Conservation (phyloP, 2,113 vertebrate species). For the Smithornis capensis region DNA sequence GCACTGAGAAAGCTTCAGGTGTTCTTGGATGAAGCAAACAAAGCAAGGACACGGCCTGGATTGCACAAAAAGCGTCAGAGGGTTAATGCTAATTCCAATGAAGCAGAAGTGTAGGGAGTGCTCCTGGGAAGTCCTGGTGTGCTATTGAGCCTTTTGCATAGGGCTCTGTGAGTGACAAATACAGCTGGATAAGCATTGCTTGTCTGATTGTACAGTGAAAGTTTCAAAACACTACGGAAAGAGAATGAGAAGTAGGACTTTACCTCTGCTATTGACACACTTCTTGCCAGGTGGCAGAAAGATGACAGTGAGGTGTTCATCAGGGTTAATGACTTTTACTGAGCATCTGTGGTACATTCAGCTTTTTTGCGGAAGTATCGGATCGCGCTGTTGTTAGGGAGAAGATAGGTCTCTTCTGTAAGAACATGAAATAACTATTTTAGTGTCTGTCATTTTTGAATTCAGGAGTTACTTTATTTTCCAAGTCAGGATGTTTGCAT, state of each 20-base stretch:
- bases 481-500: background rate
- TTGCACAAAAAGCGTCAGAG: background rate
- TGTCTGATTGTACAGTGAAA: background rate
- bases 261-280: background rate
- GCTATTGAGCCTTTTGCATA: background rate
- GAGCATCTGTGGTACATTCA: background rate
- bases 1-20: background rate
- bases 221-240: background rate
- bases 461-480: background rate
- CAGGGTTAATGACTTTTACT: background rate
- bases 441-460: background rate
- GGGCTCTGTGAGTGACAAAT: background rate
- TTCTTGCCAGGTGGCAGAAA: background rate
- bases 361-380: background rate
- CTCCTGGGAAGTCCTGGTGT: background rate
- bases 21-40: background rate
- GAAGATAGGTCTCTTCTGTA: background rate
- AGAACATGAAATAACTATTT: background rate
- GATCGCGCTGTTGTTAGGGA: background rate
- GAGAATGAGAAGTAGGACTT: background rate
- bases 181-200: background rate
- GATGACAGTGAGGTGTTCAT: background rate
- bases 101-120: background rate
- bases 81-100: background rate
- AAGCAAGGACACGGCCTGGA: accelerated